Evolutionary conservation across 2,888 invertebrate species (phyloP).

Genomic region (Tineola bisselliella): DNA sequence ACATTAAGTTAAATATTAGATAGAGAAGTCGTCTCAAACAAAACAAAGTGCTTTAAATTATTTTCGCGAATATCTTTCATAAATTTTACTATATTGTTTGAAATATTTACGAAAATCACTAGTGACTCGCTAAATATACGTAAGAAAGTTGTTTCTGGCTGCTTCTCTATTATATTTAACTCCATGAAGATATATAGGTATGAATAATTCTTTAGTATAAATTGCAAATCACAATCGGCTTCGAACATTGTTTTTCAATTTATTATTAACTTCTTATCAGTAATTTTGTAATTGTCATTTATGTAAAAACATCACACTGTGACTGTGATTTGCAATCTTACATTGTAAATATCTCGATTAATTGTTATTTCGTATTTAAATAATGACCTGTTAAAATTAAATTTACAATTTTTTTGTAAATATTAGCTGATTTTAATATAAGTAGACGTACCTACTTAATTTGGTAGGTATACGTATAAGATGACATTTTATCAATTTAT

Average conservation of each 20-base stretch:
- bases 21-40: too few relatives aligned
- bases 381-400: slow-evolving; percentile 40
- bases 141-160: too few relatives aligned
- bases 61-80: too few relatives aligned
- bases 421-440: slow-evolving; percentile 41
- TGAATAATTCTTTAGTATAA: too few relatives aligned
- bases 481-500: not conserved
- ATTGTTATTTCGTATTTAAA: slow-evolving; percentile 61
- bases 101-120: too few relatives aligned
- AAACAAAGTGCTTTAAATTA: too few relatives aligned
- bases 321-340: slow-evolving; percentile 62
- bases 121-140: too few relatives aligned
- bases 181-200: not conserved
- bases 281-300: slow-evolving; percentile 19
- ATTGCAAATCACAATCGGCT: slow-evolving; percentile 9
- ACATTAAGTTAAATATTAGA: too few relatives aligned
- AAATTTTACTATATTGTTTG: too few relatives aligned
- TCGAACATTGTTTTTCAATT: not conserved
- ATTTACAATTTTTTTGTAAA: slow-evolving; percentile 52
- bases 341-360: slow-evolving; percentile 61
- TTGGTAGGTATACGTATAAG: not conserved
- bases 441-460: slow-evolving; percentile 60
- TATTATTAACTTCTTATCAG: slow-evolving; percentile 36
- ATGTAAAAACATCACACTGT: slow-evolving; percentile 21
- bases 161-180: too few relatives aligned